Base-by-base conservation (phyloP, 2,888 invertebrate genomes). In the Dexiosoma caninum region DNA sequence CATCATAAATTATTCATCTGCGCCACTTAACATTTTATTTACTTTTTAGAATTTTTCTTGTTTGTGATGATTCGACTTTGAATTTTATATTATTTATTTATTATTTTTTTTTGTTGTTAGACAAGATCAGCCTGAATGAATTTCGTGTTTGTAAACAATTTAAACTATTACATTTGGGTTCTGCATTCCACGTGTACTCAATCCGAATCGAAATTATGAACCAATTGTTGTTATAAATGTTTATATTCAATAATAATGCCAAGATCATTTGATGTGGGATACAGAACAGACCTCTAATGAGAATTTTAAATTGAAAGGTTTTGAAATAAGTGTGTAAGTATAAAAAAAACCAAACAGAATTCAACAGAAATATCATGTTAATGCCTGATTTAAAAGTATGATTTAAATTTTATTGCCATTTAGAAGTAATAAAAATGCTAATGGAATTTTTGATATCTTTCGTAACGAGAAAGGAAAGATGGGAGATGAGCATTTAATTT, bases 1-100 rank as follows among this genome's bases (percentile, higher is more conserved):
- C 32, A 64, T 77, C 59, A 71, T 10, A 49, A 71, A 14, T 32
- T 32, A 57, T 51, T 62, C 19, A 27, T 32, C 9, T 40, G 1
- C 30, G 27, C 19, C 19, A 19, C 44, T 32, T 35, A 37, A 46
- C 2, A 49, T 23, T 14, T 49, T 35, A n/a, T 72, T 71, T 72
- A 49, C 42, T 62, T 12, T 42, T 37, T 10, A 16, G 16, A 30
- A 7, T 23, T 12, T 14, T 27, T 51, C 37, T 57, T n/a, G 40
- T 19, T 44, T 51, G 3, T 27, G 27, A 27, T 27, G 27, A 27
- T 27, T 27, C 6, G 27, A 27, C 27, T 27, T 27, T 27, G 27
- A 27, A 27, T n/a, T 27, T 19, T 32, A 21, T 30, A n/a, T 19
- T 6, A n/a, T 23, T 23, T 12, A 19, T 60, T 59, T 59, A 57